A percentile compares a stretch with the other conserved stretches of the same genome.
phyloP scores from a whole-genome alignment of 2,113 vertebrate genomes.

The Tetrao urogallus region DNA sequence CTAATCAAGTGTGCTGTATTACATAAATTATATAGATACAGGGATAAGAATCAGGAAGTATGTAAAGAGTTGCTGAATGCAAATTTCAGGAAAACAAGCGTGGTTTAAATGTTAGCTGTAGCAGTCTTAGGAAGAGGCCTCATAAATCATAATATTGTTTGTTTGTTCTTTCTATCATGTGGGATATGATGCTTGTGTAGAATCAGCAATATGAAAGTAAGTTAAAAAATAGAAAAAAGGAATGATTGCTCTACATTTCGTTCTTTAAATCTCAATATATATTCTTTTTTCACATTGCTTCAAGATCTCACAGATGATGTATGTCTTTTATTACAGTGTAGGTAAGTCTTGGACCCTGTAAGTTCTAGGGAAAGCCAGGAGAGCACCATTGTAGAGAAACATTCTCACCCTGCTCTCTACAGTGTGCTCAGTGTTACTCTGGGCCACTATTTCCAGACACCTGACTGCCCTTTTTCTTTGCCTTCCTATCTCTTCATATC shows the following conservation, averaged over 20 bases:
- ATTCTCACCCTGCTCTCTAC: not conserved
- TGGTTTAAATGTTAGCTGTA: not conserved
- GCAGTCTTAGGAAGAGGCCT: not conserved
- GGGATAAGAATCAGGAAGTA: not conserved
- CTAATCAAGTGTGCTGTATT: constrained; percentile 22
- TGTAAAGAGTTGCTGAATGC: not conserved
- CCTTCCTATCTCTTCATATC: not conserved
- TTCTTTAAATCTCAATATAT: not conserved
- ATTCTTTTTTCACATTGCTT: not conserved
- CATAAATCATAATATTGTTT: not conserved
- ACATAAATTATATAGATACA: not conserved
- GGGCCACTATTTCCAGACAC: not conserved
- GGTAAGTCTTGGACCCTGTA: not conserved
- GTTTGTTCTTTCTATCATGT: not conserved
- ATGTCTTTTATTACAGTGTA: not conserved
- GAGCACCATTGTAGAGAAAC: not conserved
- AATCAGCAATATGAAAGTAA: not conserved
- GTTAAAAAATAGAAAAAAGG: not conserved
- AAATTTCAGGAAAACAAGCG: not conserved
- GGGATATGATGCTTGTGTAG: not conserved
- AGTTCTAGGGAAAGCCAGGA: not conserved
- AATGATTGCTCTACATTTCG: not conserved
- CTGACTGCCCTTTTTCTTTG: not conserved
- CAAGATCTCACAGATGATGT: not conserved
- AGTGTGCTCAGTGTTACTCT: not conserved